Evolutionary conservation across 2,797 vertebrate species (phyloP).

Genomic region (Darevskia nairensis): DNA sequence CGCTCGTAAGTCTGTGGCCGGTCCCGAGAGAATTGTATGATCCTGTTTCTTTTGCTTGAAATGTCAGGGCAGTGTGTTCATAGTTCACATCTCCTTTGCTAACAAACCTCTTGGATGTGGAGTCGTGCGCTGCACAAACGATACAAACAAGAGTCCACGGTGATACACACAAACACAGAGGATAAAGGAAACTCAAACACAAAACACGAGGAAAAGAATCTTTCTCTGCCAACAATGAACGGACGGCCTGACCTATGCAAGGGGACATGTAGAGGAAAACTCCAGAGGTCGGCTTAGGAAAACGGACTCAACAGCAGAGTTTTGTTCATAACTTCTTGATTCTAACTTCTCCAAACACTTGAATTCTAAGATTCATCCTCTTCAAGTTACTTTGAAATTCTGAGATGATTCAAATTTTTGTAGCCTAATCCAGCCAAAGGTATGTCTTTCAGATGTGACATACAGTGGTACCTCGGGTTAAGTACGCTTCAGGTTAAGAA

Average conservation of each 20-base stretch:
- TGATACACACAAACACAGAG: conserved; percentile 33
- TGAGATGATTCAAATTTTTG: neutral
- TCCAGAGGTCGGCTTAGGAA: conserved; percentile 21
- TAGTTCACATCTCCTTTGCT: conserved; percentile 44
- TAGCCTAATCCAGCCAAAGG: rapidly evolving
- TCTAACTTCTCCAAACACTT: neutral
- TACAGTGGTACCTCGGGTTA: too few species aligned
- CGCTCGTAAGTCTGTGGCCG: neutral
- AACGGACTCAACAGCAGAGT: conserved; percentile 39
- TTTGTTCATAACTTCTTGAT: conserved; percentile 41
- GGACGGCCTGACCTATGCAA: conserved; percentile 23
- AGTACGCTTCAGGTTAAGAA: too few species aligned
- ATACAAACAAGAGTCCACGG: conserved; percentile 49
- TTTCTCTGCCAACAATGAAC: conserved; percentile 26
- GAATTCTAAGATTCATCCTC: conserved; percentile 55
- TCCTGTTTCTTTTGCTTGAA: conserved; percentile 32
- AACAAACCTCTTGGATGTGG: conserved; percentile 35
- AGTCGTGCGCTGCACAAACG: conserved; percentile 35
- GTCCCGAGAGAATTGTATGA: neutral
- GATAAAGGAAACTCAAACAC: conserved; percentile 35
- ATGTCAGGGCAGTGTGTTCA: conserved; percentile 32
- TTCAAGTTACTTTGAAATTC: conserved; percentile 57
- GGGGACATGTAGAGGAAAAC: neutral
- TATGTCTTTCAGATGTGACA: neutral
- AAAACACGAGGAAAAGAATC: conserved; percentile 9